Conservation (phyloP, 2,888 invertebrate species). For the Tyria jacobaeae region DNA sequence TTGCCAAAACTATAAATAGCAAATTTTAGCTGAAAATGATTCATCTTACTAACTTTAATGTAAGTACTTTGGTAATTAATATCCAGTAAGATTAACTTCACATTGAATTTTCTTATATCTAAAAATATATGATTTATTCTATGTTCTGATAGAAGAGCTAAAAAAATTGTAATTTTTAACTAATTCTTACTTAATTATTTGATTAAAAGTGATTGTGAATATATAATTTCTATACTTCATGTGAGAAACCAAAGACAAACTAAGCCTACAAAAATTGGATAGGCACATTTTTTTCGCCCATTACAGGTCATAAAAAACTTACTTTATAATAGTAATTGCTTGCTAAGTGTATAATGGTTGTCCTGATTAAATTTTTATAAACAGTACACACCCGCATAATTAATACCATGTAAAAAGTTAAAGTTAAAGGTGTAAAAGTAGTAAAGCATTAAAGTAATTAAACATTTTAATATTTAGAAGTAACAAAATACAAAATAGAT, state of each 20-base stretch:
- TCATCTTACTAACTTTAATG: slow-evolving; percentile 39
- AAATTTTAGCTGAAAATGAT: slow-evolving; percentile 37
- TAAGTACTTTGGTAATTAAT: slow-evolving; percentile 35
- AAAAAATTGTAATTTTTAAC: not conserved
- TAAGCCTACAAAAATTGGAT: no score
- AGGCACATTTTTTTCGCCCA: no score
- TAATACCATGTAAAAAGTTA: no score
- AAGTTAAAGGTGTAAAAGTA: no score
- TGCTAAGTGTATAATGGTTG: no score
- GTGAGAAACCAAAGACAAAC: no score
- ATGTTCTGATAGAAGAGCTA: not conserved
- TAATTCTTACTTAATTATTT: not conserved
- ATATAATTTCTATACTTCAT: not conserved
- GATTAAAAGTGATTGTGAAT: slow-evolving; percentile 1
- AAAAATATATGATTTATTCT: not conserved
- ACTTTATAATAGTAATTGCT: no score
- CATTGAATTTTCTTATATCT: slow-evolving; percentile 50
- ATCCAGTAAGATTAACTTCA: slow-evolving; percentile 38
- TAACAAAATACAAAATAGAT: not conserved
- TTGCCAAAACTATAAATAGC: not conserved
- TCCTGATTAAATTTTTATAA: no score
- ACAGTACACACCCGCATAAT: no score
- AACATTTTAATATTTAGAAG: not conserved
- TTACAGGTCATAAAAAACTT: no score
- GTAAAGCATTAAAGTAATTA: no score